phyloP scores from a whole-genome alignment of 2,113 vertebrate species.

The Haliaeetus leucogaster region DNA sequence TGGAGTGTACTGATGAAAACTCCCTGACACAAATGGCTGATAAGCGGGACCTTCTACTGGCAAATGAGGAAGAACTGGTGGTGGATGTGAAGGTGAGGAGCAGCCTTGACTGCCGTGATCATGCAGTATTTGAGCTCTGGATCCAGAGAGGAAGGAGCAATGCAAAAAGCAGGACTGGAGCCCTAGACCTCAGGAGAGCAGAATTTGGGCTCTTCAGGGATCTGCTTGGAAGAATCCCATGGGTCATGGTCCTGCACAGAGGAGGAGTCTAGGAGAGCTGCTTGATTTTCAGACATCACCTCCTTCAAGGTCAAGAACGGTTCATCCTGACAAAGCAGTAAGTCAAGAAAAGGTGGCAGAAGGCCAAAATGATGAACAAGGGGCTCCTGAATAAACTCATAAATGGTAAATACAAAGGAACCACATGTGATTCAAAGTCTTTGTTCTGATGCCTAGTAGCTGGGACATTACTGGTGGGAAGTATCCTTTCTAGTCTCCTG shows the following conservation, averaged over 20 bases:
- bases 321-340: background rate
- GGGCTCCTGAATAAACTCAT: background rate
- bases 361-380: background rate
- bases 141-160: background rate
- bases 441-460: background rate
- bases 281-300: background rate
- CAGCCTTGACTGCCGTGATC: background rate
- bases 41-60: background rate
- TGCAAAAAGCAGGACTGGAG: background rate
- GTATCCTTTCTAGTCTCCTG: background rate
- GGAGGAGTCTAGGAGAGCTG: background rate
- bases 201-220: background rate
- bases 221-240: background rate
- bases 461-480: background rate
- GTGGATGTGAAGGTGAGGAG: background rate
- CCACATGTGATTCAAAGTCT: background rate
- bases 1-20: background rate
- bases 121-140: background rate
- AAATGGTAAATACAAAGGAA: background rate
- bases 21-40: background rate
- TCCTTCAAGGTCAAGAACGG: background rate
- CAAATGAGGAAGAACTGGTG: background rate
- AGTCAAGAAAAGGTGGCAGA: background rate
- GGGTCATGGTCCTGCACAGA: background rate
- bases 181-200: background rate